Base-by-base conservation (phyloP, 2,113 vertebrate genomes). In the Zosterops borbonicus region DNA sequence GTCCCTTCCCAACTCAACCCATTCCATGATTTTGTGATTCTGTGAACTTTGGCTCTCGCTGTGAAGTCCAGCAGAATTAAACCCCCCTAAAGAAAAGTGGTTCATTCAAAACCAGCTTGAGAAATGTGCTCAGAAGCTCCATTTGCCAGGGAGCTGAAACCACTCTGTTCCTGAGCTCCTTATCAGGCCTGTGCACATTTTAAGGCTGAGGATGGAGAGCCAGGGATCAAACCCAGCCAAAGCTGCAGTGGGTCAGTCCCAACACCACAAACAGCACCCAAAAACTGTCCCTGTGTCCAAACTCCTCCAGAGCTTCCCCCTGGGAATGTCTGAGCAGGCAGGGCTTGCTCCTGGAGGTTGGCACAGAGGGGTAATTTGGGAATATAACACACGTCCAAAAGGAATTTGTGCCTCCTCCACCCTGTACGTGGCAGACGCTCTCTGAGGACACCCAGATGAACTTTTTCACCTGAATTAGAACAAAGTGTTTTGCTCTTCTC, bases 381-480 rank as follows among this genome's bases (percentile, higher is more conserved):
- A 93, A 80, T 23, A 11, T 2, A 86, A 55, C 89, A 77, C 87
- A 33, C 1, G n/a, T 0, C 73, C 64, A 58, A 37, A 58, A 74
- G 74, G 65, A 76, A 70, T 41, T 35, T 24, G 47, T 75, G 90
- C 82, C 87, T 78, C 83, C 95, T 96, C 95, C 91, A 65, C 92
- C 93, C 93, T 75, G 83, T 89, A 93, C 70, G 78, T 93, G 94
- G 90, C 95, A 95, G 70, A 64, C 47, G 41, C 79, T 83, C 75
- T 4, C 74, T 23, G 41, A 21, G 85, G 95, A 83, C 92, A 87
- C 6, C 11, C 74, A 55, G 91, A 85, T 83, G 46, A 71, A 89
- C 59, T 92, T 92, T 71, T 85, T 84, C 92, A 96, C 84, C 88
- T 94, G 83, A 81, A 89, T n/a, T 84, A 41, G 90, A 65, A 94